Conservation (phyloP, 2,888 invertebrate species). For the Acholoe squamosa region DNA sequence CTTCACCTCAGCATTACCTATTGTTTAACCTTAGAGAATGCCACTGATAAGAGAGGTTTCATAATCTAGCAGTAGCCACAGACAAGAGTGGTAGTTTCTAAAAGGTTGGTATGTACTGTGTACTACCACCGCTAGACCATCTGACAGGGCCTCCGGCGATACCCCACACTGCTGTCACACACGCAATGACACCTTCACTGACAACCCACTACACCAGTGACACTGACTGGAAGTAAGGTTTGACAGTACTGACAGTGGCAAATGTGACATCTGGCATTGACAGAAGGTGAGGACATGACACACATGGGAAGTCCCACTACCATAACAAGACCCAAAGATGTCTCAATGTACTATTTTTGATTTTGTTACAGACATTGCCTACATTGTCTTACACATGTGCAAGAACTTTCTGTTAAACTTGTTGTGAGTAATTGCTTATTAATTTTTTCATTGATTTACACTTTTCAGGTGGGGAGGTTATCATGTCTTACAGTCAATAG, state of each 20-base stretch:
- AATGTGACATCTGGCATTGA: not conserved
- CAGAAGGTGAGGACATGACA: constrained; percentile 20
- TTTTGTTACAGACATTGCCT: too few relatives aligned
- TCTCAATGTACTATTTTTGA: too few relatives aligned
- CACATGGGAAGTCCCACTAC: constrained; percentile 8
- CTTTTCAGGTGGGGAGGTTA: too few relatives aligned
- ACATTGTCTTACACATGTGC: too few relatives aligned
- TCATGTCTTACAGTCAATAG: too few relatives aligned
- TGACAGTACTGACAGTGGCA: constrained; percentile 32
- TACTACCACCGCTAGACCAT: not conserved
- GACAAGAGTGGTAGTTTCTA: not conserved
- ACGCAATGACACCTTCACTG: not conserved
- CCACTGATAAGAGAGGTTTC: constrained; percentile 23
- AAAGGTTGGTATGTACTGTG: not conserved
- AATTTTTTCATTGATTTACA: too few relatives aligned
- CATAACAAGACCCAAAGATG: too few relatives aligned
- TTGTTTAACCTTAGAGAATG: constrained; percentile 41
- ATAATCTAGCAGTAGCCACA: constrained; percentile 36
- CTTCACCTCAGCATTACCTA: not conserved
- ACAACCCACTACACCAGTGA: constrained; percentile 27
- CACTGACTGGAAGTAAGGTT: not conserved
- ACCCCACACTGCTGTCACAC: not conserved
- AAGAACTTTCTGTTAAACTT: too few relatives aligned
- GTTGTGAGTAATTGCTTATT: too few relatives aligned
- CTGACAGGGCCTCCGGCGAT: not conserved